phyloP scores from a whole-genome alignment of 2,113 vertebrate species.

The Muscicapa adusta region DNA sequence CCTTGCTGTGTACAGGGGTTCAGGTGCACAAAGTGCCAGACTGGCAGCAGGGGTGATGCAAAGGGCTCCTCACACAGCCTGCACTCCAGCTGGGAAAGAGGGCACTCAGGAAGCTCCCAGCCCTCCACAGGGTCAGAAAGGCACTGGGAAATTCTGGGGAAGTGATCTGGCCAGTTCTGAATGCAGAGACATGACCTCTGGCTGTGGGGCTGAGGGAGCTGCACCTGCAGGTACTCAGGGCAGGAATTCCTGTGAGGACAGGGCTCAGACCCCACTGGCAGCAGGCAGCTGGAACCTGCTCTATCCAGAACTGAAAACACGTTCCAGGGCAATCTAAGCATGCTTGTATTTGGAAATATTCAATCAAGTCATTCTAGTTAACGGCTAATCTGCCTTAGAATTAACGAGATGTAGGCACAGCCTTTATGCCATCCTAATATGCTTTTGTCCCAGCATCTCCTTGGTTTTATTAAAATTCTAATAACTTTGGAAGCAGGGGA shows the following conservation, averaged over 20 bases:
- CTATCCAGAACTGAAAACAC: neutral
- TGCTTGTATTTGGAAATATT: neutral
- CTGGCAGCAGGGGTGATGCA: neutral
- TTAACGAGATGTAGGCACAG: neutral
- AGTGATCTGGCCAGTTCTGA: neutral
- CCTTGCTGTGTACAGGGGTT: too few relatives aligned
- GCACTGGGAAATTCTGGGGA: neutral
- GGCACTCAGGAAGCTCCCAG: neutral
- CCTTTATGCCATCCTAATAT: neutral
- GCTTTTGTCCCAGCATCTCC: neutral
- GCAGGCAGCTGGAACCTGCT: neutral
- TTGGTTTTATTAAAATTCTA: conserved; percentile 26
- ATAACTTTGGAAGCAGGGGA: conserved; percentile 7
- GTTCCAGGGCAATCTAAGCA: neutral
- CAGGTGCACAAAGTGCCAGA: too few relatives aligned
- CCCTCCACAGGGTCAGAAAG: neutral
- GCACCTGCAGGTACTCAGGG: neutral
- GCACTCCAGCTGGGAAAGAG: neutral
- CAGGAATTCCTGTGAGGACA: neutral
- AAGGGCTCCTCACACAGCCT: neutral
- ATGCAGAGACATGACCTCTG: neutral
- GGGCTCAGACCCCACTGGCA: neutral
- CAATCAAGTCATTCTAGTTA: neutral
- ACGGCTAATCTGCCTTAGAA: neutral
- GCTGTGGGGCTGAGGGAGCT: neutral